Evolutionary conservation across 2,888 invertebrate species (phyloP), one percentile per base, ranked within the genome.

Genomic region (Scaptodrosophila latifasciaeformis): DNA sequence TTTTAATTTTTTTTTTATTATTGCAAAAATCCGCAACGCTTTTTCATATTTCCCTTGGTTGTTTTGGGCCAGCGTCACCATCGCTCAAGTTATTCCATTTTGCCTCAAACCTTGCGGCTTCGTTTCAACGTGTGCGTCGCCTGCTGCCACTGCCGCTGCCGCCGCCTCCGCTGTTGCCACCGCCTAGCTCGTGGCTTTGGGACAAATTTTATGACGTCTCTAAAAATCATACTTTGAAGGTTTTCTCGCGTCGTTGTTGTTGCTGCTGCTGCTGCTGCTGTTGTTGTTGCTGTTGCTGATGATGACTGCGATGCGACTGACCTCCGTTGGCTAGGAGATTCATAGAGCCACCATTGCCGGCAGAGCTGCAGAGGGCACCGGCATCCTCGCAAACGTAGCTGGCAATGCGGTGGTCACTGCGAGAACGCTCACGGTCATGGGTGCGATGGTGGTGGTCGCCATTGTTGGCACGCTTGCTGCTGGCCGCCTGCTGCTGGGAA

Each of bases 131-230:
- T 45, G 72, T 74, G 63, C 72, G 80, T 39, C 72, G 61, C 53
- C 69, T 55, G 12, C 67, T 17, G 18, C 17, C 49, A 37, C 40
- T 52, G 34, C 27, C 63, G 12, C 67, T 17, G 18, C 17, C 49
- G 37, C 40, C 54, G 34, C 27, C 63, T 39, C 52, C 62, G 55
- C 18, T 56, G 49, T 53, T 50, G 47, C 35, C 40, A 39, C 24
- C 13, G 45, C 54, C 66, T 65, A 64, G 51, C 53, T 72, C 81
- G 66, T 65, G 71, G 67, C 67, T 66, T 62, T 71, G 70, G 65
- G 81, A 72, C 84, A 82, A 85, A 84, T 85, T 84, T 86, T 86
- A 86, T 85, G 86, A 86, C 86, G 86, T 86, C 86, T 86, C 86
- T 83, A 86, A 86, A 86, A 86, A 86, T 86, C 86, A 86, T 86